These are phyloP conservation scores for Brenthis daphne DNA, from an alignment of 2,888 invertebrate species.

Conservation along the genomic window DNA sequence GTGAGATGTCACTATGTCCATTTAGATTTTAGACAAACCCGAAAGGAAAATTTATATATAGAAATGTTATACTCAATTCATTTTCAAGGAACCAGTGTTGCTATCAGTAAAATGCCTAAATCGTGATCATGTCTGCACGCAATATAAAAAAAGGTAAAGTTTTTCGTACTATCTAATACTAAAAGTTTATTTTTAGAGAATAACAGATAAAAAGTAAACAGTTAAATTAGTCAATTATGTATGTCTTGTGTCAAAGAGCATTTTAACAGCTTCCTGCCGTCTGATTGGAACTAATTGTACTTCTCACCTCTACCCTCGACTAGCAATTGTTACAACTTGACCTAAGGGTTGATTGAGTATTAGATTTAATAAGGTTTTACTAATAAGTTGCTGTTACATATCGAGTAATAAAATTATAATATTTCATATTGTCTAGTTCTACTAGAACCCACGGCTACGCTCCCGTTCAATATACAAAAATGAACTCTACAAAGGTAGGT, in stretches of 20 bases:
- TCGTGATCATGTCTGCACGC: too few species aligned
- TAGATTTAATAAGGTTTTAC: background rate
- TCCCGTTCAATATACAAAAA: too few species aligned
- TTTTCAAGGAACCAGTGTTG: too few species aligned
- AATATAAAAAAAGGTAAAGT: too few species aligned
- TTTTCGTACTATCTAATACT: too few species aligned
- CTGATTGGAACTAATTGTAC: slow-evolving; percentile 68
- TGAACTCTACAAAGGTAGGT: too few species aligned
- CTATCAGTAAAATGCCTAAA: too few species aligned
- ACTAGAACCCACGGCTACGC: too few species aligned
- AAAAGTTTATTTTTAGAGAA: slow-evolving; percentile 10
- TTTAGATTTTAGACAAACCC: too few species aligned
- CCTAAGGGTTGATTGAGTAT: slow-evolving; percentile 45
- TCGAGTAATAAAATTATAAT: background rate
- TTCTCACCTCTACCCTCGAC: slow-evolving; percentile 55
- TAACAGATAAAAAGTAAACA: slow-evolving; percentile 1
- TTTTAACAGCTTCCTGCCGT: slow-evolving; percentile 62
- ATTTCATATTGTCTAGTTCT: background rate
- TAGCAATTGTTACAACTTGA: slow-evolving; percentile 53
- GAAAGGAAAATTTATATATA: too few species aligned
- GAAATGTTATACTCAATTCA: too few species aligned
- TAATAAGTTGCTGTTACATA: background rate
- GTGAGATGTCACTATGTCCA: too few species aligned
- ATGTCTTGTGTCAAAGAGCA: slow-evolving; percentile 50
- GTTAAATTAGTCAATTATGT: slow-evolving; percentile 15